Conservation (phyloP, 2,888 invertebrate genomes). For the Caenorhabditis panamensis region DNA sequence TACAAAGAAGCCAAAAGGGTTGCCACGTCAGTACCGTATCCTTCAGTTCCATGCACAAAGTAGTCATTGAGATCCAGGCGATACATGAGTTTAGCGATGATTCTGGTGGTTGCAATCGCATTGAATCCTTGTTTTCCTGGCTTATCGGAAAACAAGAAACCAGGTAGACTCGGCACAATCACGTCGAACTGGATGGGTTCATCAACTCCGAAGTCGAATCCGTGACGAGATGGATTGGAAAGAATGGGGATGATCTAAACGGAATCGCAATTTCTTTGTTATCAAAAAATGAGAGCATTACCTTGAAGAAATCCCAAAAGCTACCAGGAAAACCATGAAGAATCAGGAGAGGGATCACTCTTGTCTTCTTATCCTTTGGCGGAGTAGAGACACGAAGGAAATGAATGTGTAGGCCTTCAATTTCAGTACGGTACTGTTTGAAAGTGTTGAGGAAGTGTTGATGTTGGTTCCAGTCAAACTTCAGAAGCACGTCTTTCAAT, state of each 20-base stretch:
- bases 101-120: conserved; percentile 60
- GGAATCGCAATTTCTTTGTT: background rate
- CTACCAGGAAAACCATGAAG: conserved; percentile 73
- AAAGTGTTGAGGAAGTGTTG: conserved; percentile 74
- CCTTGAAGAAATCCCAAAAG: conserved; percentile 77
- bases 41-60: conserved; percentile 71
- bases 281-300: background rate
- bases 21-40: conserved; percentile 68
- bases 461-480: conserved; percentile 74
- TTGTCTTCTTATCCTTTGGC: conserved; percentile 48
- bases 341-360: conserved; percentile 68
- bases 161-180: conserved; percentile 73
- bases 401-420: conserved; percentile 72
- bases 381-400: conserved; percentile 68
- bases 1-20: conserved; percentile 62
- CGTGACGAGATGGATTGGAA: conserved; percentile 72
- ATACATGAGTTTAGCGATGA: conserved; percentile 68
- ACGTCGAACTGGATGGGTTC: conserved; percentile 72
- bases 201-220: conserved; percentile 73
- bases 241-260: conserved; percentile 71
- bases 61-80: conserved; percentile 61
- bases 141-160: conserved; percentile 71
- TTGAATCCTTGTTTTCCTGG: conserved; percentile 62
- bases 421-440: conserved; percentile 72
- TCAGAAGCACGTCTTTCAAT: conserved; percentile 61